Evolutionary conservation across 2,113 vertebrate species (phyloP).

Genomic region (Gymnocephalus cernua): DNA sequence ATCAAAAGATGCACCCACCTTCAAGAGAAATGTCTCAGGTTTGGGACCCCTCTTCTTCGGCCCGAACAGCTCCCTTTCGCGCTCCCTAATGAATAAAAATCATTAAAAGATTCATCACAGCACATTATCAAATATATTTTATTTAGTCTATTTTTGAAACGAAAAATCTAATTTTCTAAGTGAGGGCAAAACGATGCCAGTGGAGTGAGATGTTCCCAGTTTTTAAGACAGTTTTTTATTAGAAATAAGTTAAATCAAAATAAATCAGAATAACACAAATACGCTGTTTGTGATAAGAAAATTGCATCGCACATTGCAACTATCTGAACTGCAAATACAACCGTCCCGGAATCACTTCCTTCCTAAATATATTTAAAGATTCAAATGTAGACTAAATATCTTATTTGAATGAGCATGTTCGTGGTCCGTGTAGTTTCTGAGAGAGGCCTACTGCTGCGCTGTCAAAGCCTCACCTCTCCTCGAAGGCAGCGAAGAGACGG

Average conservation of each 20-base stretch:
- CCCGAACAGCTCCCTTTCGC: conserved; percentile 95
- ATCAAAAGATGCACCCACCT: conserved; percentile 83
- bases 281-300: not conserved
- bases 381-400: not conserved
- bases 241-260: not conserved
- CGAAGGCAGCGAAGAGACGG: conserved; percentile 95
- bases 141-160: not conserved
- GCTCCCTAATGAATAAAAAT: conserved; percentile 84
- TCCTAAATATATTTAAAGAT: not conserved
- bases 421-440: not conserved
- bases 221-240: not conserved
- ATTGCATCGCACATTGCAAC: not conserved
- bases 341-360: not conserved
- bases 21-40: conserved; percentile 95
- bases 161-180: not conserved
- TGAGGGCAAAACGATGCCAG: not conserved
- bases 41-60: conserved; percentile 98
- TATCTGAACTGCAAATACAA: not conserved
- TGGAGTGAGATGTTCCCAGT: fast-evolving
- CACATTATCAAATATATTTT: not conserved
- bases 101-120: not conserved
- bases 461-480: conserved; percentile 91
- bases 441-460: conserved; percentile 68
- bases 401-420: not conserved
- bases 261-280: not conserved